These are phyloP conservation scores for Zeuzera pyrina DNA, from an alignment of 2,888 invertebrate genomes.

Conservation along the genomic window DNA sequence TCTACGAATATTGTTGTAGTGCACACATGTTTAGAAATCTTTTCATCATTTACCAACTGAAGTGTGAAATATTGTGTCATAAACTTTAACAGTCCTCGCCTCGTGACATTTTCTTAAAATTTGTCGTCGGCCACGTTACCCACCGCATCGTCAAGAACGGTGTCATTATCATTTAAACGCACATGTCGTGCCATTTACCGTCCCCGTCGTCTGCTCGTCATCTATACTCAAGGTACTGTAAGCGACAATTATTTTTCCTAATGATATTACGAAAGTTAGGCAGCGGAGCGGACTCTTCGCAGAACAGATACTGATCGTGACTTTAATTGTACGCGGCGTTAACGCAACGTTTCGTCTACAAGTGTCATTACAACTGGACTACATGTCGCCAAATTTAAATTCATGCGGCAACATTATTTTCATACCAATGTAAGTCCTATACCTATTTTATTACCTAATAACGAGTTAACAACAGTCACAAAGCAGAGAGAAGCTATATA, in stretches of 20 bases:
- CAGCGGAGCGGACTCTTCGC: constrained; percentile 37
- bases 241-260: constrained; percentile 40
- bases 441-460: too few relatives aligned
- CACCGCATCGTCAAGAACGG: constrained; percentile 2
- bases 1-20: too few relatives aligned
- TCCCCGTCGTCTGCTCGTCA: too few relatives aligned
- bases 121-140: not conserved
- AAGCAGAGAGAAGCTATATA: too few relatives aligned
- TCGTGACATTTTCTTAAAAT: not conserved
- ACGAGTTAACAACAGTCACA: too few relatives aligned
- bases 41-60: too few relatives aligned
- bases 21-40: too few relatives aligned
- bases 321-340: constrained; percentile 70
- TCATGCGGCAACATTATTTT: too few relatives aligned
- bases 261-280: constrained; percentile 34
- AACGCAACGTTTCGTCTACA: constrained; percentile 57
- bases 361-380: constrained; percentile 28
- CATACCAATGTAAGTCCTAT: too few relatives aligned
- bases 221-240: too few relatives aligned
- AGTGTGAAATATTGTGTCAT: not conserved
- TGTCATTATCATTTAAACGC: constrained; percentile 20
- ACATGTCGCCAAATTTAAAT: constrained; percentile 39
- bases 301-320: constrained; percentile 66
- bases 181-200: constrained; percentile 20
- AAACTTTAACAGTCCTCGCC: not conserved